Conservation (phyloP, 2,113 vertebrate species). For the Prunella fulvescens region DNA sequence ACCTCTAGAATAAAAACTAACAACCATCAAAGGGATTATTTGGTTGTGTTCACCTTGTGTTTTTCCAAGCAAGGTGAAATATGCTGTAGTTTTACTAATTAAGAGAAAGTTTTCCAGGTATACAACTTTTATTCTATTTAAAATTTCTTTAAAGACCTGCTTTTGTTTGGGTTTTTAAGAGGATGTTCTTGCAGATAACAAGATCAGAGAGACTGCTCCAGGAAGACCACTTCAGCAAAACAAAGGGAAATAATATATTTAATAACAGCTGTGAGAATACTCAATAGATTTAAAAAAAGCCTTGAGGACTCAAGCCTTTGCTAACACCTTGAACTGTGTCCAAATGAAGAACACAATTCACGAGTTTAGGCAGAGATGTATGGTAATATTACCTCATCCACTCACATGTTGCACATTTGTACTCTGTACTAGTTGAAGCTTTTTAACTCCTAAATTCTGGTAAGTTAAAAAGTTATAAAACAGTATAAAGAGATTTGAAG, state of each 20-base stretch:
- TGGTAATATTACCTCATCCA: background rate
- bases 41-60: rapidly evolving
- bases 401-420: background rate
- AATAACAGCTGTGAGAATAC: background rate
- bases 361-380: background rate
- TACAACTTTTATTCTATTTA: background rate
- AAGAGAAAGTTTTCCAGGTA: background rate
- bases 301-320: background rate
- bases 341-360: background rate
- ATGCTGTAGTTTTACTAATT: background rate
- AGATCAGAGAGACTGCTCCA: background rate
- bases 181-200: background rate
- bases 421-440: background rate
- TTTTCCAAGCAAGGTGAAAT: background rate
- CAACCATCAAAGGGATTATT: background rate
- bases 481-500: background rate
- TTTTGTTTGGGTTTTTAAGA: background rate
- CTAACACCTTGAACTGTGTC: background rate
- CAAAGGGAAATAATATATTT: background rate
- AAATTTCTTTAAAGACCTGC: background rate
- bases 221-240: background rate
- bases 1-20: background rate
- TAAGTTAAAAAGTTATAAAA: background rate
- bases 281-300: background rate
- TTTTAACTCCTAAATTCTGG: background rate